Conservation (phyloP, 2,113 vertebrate genomes). For the Mungos mungo region DNA sequence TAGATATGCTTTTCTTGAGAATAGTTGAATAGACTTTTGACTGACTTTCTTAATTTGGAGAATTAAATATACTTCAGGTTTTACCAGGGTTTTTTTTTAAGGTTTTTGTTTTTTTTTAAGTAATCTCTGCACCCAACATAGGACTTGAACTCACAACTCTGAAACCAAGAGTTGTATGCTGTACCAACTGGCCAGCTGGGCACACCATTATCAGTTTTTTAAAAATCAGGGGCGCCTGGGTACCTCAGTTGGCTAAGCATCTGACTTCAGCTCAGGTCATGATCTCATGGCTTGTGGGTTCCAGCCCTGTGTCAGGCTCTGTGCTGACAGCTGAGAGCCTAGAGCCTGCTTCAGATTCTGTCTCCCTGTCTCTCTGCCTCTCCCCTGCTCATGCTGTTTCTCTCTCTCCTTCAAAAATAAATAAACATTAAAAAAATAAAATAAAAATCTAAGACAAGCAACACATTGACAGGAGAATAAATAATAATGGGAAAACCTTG, state of each 20-base stretch:
- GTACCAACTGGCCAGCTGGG: background rate
- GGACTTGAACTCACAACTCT: background rate
- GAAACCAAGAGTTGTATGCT: background rate
- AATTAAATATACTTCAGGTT: background rate
- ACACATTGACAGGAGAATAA: background rate
- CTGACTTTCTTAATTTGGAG: slow-evolving; percentile 28
- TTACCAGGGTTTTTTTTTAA: background rate
- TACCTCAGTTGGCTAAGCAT: no score
- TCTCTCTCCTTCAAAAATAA: no score
- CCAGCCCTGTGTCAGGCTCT: no score
- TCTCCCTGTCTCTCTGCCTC: no score
- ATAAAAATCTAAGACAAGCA: background rate
- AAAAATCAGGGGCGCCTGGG: background rate
- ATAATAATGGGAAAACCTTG: background rate
- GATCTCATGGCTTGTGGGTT: no score
- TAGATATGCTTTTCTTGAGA: background rate
- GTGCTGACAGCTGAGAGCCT: no score
- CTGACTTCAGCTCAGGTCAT: no score
- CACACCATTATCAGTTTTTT: background rate
- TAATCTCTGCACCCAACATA: background rate
- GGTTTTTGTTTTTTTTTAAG: background rate
- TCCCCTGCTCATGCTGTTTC: no score
- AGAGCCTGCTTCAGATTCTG: no score
- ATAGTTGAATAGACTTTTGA: background rate
- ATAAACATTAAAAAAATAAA: no score